These are phyloP conservation scores for Molanna angustata DNA, from an alignment of 2,888 invertebrate species.

Conservation along the genomic window DNA sequence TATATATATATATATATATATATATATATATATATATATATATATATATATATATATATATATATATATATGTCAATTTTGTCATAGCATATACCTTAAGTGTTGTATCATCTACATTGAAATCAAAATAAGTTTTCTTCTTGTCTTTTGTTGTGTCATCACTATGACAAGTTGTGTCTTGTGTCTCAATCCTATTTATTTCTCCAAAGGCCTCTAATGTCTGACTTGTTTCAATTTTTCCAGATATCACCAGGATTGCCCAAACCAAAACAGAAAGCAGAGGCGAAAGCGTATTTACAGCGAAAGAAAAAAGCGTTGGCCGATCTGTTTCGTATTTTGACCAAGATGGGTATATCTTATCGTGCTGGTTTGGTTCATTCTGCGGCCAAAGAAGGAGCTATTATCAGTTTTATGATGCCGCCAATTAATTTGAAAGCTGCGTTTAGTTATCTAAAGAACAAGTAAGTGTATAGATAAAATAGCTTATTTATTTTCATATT, in stretches of 20 bases:
- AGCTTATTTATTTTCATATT: conserved; percentile 18
- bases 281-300: conserved; percentile 76
- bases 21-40: too few species aligned
- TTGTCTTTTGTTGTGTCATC: too few species aligned
- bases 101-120: too few species aligned
- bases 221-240: too few species aligned
- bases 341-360: conserved; percentile 75
- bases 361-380: conserved; percentile 70
- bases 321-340: conserved; percentile 79
- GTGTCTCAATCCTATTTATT: too few species aligned
- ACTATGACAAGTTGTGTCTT: too few species aligned
- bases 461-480: conserved; percentile 36
- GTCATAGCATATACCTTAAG: too few species aligned
- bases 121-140: too few species aligned
- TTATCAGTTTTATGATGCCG: conserved; percentile 62
- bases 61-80: too few species aligned
- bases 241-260: conserved; percentile 58
- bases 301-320: conserved; percentile 82
- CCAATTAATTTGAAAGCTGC: conserved; percentile 68
- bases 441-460: conserved; percentile 54
- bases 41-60: too few species aligned
- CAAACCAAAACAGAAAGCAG: conserved; percentile 72
- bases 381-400: conserved; percentile 48
- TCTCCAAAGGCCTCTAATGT: too few species aligned
- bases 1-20: too few species aligned